phyloP scores from a whole-genome alignment of 2,888 invertebrate species.

The Panopea generosa region DNA sequence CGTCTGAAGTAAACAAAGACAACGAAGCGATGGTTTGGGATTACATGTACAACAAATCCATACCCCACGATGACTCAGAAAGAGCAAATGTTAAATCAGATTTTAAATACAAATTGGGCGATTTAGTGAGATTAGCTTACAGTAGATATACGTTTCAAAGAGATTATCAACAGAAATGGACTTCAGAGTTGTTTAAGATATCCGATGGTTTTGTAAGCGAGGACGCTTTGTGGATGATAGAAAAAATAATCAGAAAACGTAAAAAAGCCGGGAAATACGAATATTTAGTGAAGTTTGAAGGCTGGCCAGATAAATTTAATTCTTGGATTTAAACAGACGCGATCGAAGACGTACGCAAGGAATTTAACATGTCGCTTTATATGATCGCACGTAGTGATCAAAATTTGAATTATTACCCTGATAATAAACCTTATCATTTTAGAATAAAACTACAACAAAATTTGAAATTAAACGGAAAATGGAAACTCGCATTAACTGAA shows the following conservation, averaged over 20 bases:
- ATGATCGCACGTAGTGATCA: slow-evolving; percentile 1
- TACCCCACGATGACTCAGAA: slow-evolving; percentile 1
- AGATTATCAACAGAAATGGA: slow-evolving; percentile 58
- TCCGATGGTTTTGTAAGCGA: slow-evolving; percentile 10
- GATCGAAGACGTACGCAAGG: background rate
- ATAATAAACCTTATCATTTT: slow-evolving; percentile 8
- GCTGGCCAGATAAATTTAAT: slow-evolving; percentile 21
- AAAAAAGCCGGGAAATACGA: slow-evolving; percentile 2
- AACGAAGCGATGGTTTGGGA: too few species aligned
- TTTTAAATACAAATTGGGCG: slow-evolving; percentile 42
- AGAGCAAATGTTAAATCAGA: slow-evolving; percentile 3
- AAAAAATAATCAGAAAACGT: slow-evolving; percentile 13
- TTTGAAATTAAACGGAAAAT: slow-evolving; percentile 8
- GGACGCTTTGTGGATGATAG: background rate
- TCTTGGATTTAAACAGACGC: slow-evolving; percentile 3
- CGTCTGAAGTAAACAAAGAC: too few species aligned
- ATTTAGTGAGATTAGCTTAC: slow-evolving; percentile 36
- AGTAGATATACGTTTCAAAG: slow-evolving; percentile 42
- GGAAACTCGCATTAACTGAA: slow-evolving; percentile 20
- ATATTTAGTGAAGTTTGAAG: slow-evolving; percentile 14
- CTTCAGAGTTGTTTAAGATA: slow-evolving; percentile 45
- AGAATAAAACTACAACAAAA: slow-evolving; percentile 2
- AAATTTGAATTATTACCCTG: slow-evolving; percentile 1
- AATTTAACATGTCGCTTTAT: background rate
- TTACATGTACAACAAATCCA: too few species aligned